Percentiles rank a stretch among this genome's conserved stretches.
phyloP scores from a whole-genome alignment of 2,888 invertebrate species.

The Zhengitettix transpicula region DNA sequence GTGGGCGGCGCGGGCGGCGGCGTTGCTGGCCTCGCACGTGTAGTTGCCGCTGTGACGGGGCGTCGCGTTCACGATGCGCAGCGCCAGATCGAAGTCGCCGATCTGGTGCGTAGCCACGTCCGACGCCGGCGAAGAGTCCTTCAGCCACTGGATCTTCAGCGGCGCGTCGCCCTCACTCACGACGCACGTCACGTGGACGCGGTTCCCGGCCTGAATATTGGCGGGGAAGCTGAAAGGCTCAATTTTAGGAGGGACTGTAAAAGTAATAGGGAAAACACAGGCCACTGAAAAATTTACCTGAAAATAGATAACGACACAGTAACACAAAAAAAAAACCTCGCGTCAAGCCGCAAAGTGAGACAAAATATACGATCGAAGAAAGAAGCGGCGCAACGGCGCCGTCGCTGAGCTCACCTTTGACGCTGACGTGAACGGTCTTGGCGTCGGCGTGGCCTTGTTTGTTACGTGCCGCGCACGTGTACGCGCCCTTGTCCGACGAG shows the following conservation, averaged over 20 bases:
- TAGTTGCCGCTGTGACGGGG: conserved; percentile 40
- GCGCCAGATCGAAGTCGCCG: conserved; percentile 40
- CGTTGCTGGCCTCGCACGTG: conserved; percentile 40
- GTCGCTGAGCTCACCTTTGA: not conserved
- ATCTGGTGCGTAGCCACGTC: conserved; percentile 36
- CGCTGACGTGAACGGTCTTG: not conserved
- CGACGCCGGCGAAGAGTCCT: conserved; percentile 25
- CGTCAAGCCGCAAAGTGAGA: too few species aligned
- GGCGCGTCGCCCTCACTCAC: conserved; percentile 45
- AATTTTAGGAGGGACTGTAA: conserved; percentile 43
- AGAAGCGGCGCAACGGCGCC: too few species aligned
- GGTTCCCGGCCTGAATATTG: conserved; percentile 40
- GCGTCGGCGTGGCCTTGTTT: conserved; percentile 24
- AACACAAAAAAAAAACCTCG: too few species aligned
- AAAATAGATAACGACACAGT: too few species aligned
- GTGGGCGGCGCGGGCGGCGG: conserved; percentile 38
- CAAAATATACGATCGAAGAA: too few species aligned
- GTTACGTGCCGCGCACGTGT: conserved; percentile 35
- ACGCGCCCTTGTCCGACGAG: conserved; percentile 33
- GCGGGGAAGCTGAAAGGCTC: conserved; percentile 47
- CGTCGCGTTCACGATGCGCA: conserved; percentile 39
- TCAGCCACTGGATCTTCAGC: conserved; percentile 43
- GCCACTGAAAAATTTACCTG: too few species aligned
- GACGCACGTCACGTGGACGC: conserved; percentile 41
- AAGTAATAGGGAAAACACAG: conserved; percentile 7